phyloP scores from a whole-genome alignment of 23 tunicate species.

The Styela clava region DNA sequence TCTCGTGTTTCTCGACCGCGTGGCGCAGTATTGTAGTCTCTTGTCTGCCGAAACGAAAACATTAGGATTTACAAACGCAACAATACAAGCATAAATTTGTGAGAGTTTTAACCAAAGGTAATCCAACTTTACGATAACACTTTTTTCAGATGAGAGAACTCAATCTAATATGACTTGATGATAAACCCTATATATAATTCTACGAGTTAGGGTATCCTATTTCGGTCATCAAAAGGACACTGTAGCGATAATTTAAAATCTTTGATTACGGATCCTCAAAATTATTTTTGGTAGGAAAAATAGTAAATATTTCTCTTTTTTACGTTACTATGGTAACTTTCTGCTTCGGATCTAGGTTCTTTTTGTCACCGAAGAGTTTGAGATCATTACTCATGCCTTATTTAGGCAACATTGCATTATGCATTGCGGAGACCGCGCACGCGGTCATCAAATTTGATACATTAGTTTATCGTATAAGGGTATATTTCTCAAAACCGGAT shows the following conservation, averaged over 20 bases:
- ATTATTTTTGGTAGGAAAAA: neutral
- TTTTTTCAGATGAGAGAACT: too few relatives aligned
- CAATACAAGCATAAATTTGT: neutral
- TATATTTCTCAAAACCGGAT: neutral
- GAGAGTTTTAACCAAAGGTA: too few relatives aligned
- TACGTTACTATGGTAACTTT: neutral
- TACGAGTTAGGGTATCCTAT: neutral
- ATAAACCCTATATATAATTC: too few relatives aligned
- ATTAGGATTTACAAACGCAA: conserved; percentile 21
- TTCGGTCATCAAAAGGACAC: neutral
- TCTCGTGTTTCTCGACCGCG: conserved; percentile 3
- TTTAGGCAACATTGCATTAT: conserved; percentile 29
- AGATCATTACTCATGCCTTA: conserved; percentile 19
- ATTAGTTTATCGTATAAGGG: neutral
- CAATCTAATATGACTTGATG: too few relatives aligned
- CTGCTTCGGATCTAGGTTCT: too few relatives aligned
- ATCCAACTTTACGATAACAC: too few relatives aligned
- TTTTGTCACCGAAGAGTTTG: conserved; percentile 7
- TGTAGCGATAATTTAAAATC: neutral
- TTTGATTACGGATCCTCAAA: too few relatives aligned
- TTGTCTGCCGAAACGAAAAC: conserved; percentile 22
- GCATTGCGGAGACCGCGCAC: conserved; percentile 1
- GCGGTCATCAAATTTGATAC: neutral
- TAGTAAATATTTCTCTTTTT: too few relatives aligned
- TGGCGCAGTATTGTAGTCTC: neutral